These are phyloP conservation scores for Polylopha cassiicola DNA, from an alignment of 2,888 invertebrate genomes.

Conservation along the genomic window DNA sequence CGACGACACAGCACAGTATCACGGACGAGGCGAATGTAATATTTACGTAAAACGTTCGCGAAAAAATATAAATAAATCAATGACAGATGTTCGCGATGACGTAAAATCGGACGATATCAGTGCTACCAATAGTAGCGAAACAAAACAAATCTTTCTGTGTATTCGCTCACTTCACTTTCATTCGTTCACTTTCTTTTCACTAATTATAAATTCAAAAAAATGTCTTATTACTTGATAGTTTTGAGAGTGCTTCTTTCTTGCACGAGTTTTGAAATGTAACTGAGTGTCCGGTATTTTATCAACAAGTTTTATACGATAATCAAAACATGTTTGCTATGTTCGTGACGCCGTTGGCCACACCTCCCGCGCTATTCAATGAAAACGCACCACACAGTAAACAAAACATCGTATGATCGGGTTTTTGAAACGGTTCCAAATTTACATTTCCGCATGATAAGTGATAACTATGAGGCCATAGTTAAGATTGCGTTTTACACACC, in stretches of 20 bases:
- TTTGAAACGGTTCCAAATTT: conserved; percentile 45
- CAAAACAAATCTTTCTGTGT: conserved; percentile 38
- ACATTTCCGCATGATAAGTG: conserved; percentile 16
- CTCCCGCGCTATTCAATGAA: conserved; percentile 44
- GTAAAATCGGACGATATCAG: conserved; percentile 61
- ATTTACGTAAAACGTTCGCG: conserved; percentile 32
- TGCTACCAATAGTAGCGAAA: conserved; percentile 45
- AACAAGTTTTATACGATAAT: conserved; percentile 43
- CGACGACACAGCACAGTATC: conserved; percentile 16
- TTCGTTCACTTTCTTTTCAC: conserved; percentile 21
- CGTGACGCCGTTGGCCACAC: conserved; percentile 41
- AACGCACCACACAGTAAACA: conserved; percentile 45
- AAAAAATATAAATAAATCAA: conserved; percentile 57
- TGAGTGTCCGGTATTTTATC: conserved; percentile 23
- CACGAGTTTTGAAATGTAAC: conserved; percentile 30
- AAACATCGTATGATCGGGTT: conserved; percentile 55
- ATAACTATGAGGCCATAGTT: conserved; percentile 8
- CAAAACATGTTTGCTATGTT: conserved; percentile 51
- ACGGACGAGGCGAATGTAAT: conserved; percentile 12
- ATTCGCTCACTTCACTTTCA: conserved; percentile 28
- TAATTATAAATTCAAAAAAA: conserved; percentile 19
- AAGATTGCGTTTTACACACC: not conserved
- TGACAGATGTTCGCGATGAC: conserved; percentile 49
- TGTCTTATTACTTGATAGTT: conserved; percentile 7
- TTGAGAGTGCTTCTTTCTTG: conserved; percentile 18